Evolutionary conservation across 2,888 invertebrate genomes (phyloP), one percentile per base, ranked within the genome.

Genomic region (Cheilosia pagana): DNA sequence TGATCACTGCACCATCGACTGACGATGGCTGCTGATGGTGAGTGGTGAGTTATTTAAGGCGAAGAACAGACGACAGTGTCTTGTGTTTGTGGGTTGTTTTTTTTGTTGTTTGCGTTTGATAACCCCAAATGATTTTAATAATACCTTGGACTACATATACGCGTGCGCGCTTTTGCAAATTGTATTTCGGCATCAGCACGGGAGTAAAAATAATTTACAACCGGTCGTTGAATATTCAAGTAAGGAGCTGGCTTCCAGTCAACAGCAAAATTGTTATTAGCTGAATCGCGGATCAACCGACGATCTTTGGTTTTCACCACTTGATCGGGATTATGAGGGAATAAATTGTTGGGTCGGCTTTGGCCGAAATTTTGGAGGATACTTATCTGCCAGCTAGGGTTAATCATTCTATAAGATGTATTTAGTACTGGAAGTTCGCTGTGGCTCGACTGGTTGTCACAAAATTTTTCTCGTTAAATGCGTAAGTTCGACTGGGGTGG

Each of bases 121-220:
- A 75, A 67, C 75, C 60, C 70, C 65, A 75, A 85, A 85, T 85
- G 75, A 76, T 81, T 81, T 76, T 81, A 85, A 85, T 81, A 75
- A 85, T 81, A 81, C 71, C 62, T 62, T 75, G 57, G 59, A 62
- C 63, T 31, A 31, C 48, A 45, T 81, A 81, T 81, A 81, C 85
- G 81, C 75, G 75, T 81, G 85, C 81, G 74, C 81, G 63, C 63
- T 8, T 21, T 25, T 1, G 62, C 6, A 63, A 57, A 75, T 57
- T 50, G 25, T n/a, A 48, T 52, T 14, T 48, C 60, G 59, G 53
- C 45, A 62, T 82, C 71, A 45, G 55, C 28, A 71, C 43, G 16
- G 50, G 25, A 68, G 25, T 14, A 53, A 70, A 16, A 82, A 62
- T 39, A 57, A 50, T 50, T 67, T 79, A 43, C 59, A 75, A 85